Conservation (phyloP, 2,797 vertebrate genomes). For the Podarcis siculus region DNA sequence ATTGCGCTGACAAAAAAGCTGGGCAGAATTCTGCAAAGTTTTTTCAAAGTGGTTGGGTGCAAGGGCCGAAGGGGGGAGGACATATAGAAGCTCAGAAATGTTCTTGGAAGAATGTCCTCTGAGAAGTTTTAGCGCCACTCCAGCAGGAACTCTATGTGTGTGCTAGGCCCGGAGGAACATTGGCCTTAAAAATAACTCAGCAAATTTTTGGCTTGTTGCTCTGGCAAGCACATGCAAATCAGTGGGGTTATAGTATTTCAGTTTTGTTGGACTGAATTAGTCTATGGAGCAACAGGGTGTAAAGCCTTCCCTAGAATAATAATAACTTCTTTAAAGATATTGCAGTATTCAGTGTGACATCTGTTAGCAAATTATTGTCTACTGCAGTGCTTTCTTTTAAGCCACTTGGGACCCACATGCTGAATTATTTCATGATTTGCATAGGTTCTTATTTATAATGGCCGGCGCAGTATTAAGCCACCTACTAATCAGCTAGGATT, state of each 20-base stretch:
- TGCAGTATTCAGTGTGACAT: constrained; percentile 42
- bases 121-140: background rate
- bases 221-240: constrained; percentile 46
- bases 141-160: background rate
- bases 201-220: constrained; percentile 37
- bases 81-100: background rate
- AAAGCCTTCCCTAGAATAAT: constrained; percentile 48
- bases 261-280: constrained; percentile 57
- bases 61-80: background rate
- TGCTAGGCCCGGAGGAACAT: background rate
- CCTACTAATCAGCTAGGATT: constrained; percentile 41
- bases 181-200: background rate
- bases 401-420: constrained; percentile 2
- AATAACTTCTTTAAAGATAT: constrained; percentile 6
- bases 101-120: background rate
- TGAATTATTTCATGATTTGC: constrained; percentile 23
- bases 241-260: constrained; percentile 38
- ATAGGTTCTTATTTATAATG: constrained; percentile 13
- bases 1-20: background rate
- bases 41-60: background rate
- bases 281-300: constrained; percentile 46
- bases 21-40: background rate
- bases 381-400: constrained; percentile 6
- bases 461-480: background rate
- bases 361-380: constrained; percentile 47